Percentiles rank a stretch among this genome's conserved stretches.
Evolutionary conservation across 2,797 vertebrate genomes (phyloP).

Genomic region (Chelidonichthys spinosus): DNA sequence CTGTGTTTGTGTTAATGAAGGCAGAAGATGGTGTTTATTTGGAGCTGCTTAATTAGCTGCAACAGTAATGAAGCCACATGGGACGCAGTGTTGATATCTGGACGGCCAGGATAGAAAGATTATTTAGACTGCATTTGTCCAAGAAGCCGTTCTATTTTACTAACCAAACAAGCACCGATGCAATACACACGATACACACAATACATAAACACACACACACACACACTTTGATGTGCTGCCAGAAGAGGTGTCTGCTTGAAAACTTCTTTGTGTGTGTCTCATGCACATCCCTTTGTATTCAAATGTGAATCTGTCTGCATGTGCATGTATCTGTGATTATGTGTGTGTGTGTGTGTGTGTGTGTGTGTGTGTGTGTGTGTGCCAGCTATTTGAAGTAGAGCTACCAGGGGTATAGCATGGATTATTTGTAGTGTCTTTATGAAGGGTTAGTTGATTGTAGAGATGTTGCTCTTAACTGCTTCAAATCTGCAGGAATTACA

Average conservation of each 20-base stretch:
- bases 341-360: neutral
- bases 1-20: constrained; percentile 79
- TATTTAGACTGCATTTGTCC: constrained; percentile 80
- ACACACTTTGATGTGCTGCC: constrained; percentile 63
- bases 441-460: constrained; percentile 44
- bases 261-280: constrained; percentile 36
- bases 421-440: constrained; percentile 58
- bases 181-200: constrained; percentile 21
- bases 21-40: constrained; percentile 81
- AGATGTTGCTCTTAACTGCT: constrained; percentile 47
- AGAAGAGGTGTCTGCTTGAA: constrained; percentile 49
- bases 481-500: constrained; percentile 50
- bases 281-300: constrained; percentile 32
- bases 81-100: constrained; percentile 79
- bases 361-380: constrained; percentile 5
- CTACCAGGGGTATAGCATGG: constrained; percentile 35
- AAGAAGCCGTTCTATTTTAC: constrained; percentile 66
- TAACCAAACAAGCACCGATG: constrained; percentile 27
- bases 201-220: constrained; percentile 28
- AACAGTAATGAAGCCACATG: constrained; percentile 83
- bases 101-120: constrained; percentile 77
- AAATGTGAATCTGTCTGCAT: constrained; percentile 31
- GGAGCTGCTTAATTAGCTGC: constrained; percentile 82
- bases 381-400: constrained; percentile 41
- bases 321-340: constrained; percentile 9